Evolutionary conservation across 1,140 invertebrate species (phyloP).

Genomic region (Heliconius congener): DNA sequence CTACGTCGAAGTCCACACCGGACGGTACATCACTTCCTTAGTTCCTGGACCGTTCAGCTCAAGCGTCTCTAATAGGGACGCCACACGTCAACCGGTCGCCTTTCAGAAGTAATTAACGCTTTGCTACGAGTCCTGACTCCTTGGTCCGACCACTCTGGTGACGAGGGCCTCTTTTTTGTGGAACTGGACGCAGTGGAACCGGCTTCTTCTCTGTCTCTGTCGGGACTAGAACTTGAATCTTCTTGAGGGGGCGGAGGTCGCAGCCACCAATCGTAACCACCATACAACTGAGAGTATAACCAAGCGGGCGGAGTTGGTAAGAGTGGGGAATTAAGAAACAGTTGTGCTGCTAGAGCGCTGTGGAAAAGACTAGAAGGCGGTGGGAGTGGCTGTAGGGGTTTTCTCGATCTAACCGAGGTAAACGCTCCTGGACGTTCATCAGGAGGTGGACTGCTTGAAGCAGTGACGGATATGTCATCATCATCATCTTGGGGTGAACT

Average conservation of each 20-base stretch:
- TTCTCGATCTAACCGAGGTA: slow-evolving; percentile 76
- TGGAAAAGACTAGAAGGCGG: slow-evolving; percentile 83
- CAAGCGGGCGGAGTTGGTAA: slow-evolving; percentile 87
- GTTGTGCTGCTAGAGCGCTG: slow-evolving; percentile 85
- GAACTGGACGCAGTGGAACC: slow-evolving; percentile 70
- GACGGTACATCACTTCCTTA: slow-evolving; percentile 52
- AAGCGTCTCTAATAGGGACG: slow-evolving; percentile 79
- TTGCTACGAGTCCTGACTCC: slow-evolving; percentile 74
- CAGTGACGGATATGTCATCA: slow-evolving; percentile 87
- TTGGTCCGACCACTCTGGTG: slow-evolving; percentile 70
- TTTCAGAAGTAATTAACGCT: slow-evolving; percentile 70
- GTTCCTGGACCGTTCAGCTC: background rate
- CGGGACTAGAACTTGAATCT: slow-evolving; percentile 70
- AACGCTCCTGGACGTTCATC: slow-evolving; percentile 80
- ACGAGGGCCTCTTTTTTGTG: slow-evolving; percentile 73
- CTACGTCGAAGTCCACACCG: slow-evolving; percentile 40
- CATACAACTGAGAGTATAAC: slow-evolving; percentile 87
- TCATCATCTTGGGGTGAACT: slow-evolving; percentile 83
- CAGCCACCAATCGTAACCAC: slow-evolving; percentile 84
- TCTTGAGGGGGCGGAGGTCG: slow-evolving; percentile 78
- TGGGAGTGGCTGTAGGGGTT: slow-evolving; percentile 73
- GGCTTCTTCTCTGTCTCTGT: slow-evolving; percentile 67
- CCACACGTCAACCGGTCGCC: slow-evolving; percentile 82
- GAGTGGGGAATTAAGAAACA: slow-evolving; percentile 87
- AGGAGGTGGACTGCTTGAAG: slow-evolving; percentile 80